A percentile compares a stretch with the other conserved stretches of the same genome.
These are phyloP conservation scores for Geotrypetes seraphini DNA, from an alignment of 2,797 vertebrate genomes.

Conservation along the genomic window DNA sequence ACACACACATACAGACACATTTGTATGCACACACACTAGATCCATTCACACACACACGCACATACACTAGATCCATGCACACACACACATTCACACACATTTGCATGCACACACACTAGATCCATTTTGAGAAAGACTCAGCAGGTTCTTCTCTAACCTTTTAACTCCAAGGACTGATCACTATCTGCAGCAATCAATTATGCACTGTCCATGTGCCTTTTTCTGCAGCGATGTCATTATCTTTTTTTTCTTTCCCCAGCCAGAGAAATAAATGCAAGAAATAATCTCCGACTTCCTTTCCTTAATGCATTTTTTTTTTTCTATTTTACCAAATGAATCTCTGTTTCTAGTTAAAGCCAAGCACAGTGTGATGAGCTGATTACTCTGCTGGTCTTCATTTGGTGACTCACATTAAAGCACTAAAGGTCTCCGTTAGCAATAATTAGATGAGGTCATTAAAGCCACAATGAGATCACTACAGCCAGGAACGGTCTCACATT, in stretches of 20 bases:
- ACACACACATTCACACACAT: not conserved
- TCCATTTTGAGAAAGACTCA: not conserved
- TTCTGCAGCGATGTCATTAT: constrained; percentile 18
- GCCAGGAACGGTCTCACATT: constrained; percentile 37
- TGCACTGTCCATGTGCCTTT: constrained; percentile 1
- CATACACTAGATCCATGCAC: too few species aligned
- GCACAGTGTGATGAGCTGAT: constrained; percentile 40
- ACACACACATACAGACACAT: too few species aligned
- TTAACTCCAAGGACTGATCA: not conserved
- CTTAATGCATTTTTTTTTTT: constrained; percentile 29
- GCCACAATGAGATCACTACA: constrained; percentile 49
- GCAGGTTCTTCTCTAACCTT: not conserved
- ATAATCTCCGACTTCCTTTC: constrained; percentile 32
- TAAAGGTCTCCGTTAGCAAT: constrained; percentile 43
- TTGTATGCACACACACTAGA: too few species aligned
- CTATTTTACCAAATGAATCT: constrained; percentile 46
- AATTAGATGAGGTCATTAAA: constrained; percentile 61
- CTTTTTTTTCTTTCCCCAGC: constrained; percentile 29
- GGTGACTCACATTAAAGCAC: constrained; percentile 40
- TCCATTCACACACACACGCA: too few species aligned
- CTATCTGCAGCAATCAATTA: constrained; percentile 21
- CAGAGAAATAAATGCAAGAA: constrained; percentile 34
- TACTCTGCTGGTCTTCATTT: constrained; percentile 34
- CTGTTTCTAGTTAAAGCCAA: constrained; percentile 42
- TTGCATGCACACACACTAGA: not conserved